These are phyloP conservation scores for Mico argentatus DNA, from an alignment of 2,797 vertebrate species.

Conservation along the genomic window DNA sequence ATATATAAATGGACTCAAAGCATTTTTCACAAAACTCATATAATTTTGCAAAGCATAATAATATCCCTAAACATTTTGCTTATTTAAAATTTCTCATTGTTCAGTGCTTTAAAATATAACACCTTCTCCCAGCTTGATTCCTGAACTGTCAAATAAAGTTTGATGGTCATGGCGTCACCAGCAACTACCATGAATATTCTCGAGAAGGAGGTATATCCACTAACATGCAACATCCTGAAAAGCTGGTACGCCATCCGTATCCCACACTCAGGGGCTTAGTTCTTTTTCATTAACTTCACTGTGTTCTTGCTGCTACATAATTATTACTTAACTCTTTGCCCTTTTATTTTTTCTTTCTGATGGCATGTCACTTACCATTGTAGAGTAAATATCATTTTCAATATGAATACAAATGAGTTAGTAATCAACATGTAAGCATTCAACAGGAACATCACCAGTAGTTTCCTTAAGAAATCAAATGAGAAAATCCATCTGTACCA, in stretches of 20 bases:
- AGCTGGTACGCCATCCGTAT: neutral
- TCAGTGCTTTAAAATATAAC: neutral
- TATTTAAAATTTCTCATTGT: neutral
- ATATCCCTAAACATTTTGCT: neutral
- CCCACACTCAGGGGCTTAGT: neutral
- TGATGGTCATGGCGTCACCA: neutral
- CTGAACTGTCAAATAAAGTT: constrained; percentile 27
- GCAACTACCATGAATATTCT: constrained; percentile 87
- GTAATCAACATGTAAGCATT: constrained; percentile 74
- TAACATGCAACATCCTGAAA: constrained; percentile 82
- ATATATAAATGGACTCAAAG: neutral
- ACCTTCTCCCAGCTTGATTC: neutral
- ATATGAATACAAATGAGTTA: constrained; percentile 71
- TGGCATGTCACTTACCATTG: constrained; percentile 73
- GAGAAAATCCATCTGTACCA: constrained; percentile 78
- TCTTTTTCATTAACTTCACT: constrained; percentile 50
- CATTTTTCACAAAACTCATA: neutral
- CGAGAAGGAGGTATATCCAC: constrained; percentile 79
- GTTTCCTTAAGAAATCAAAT: constrained; percentile 77
- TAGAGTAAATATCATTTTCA: constrained; percentile 68
- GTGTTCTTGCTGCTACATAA: constrained; percentile 53
- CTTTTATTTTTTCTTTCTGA: constrained; percentile 72
- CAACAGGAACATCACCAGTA: constrained; percentile 67
- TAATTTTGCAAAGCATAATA: neutral
- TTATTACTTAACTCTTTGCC: constrained; percentile 69